Evolutionary conservation across 1,140 invertebrate genomes (phyloP).

Genomic region (Glossosoma conforme): DNA sequence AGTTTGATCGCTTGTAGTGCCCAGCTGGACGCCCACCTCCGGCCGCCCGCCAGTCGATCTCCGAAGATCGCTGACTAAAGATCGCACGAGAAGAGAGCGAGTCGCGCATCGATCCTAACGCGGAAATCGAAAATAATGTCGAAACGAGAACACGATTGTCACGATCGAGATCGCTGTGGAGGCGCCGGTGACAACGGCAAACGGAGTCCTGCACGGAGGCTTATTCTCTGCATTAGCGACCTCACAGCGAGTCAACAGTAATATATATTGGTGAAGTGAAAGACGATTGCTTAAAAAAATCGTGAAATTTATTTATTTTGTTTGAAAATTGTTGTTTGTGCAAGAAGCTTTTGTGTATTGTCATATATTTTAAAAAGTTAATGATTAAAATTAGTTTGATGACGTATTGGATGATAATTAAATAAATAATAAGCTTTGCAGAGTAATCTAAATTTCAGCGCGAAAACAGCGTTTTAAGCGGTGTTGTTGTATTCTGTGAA

Average conservation of each 20-base stretch:
- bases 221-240: background rate
- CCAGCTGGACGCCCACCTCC: background rate
- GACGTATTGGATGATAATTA: background rate
- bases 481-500: slow-evolving; percentile 3
- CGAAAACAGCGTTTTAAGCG: background rate
- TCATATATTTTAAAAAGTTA: background rate
- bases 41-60: slow-evolving; percentile 8
- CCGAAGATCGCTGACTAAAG: slow-evolving; percentile 11
- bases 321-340: background rate
- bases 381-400: no score
- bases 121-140: slow-evolving; percentile 22
- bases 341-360: background rate
- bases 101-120: slow-evolving; percentile 7
- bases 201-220: background rate
- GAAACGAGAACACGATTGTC: slow-evolving; percentile 25
- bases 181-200: background rate
- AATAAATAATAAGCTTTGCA: background rate
- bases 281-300: background rate
- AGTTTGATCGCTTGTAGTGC: no score
- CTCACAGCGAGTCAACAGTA: background rate
- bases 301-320: background rate
- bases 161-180: slow-evolving; percentile 5
- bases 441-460: background rate
- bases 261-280: slow-evolving; percentile 3
- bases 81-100: background rate